phyloP scores from a whole-genome alignment of 2,888 invertebrate species.

The Orchesella flavescens region DNA sequence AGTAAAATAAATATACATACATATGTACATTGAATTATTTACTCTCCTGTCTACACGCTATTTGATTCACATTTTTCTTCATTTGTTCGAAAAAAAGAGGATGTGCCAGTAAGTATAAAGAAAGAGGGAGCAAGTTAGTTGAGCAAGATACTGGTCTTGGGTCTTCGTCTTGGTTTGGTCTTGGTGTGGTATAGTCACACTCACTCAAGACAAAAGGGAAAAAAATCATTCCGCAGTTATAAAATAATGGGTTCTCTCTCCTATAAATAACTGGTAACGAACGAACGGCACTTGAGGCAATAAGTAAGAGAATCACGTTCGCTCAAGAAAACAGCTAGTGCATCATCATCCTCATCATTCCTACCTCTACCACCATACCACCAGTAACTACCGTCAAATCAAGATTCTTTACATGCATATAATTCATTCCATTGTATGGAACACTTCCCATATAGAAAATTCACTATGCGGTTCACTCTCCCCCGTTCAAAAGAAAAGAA shows the following conservation, averaged over 20 bases:
- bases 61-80: slow-evolving; percentile 48
- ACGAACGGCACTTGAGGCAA: slow-evolving; percentile 54
- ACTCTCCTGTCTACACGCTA: slow-evolving; percentile 41
- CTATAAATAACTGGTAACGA: slow-evolving; percentile 44
- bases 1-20: slow-evolving; percentile 39
- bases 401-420: no score
- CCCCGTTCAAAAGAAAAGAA: slow-evolving; percentile 39
- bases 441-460: not conserved
- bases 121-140: not conserved
- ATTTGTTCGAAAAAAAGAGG: slow-evolving; percentile 42
- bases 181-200: not conserved
- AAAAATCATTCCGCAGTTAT: slow-evolving; percentile 23
- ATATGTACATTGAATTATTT: slow-evolving; percentile 15
- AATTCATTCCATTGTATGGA: slow-evolving; percentile 23
- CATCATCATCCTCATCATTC: slow-evolving; percentile 12
- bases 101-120: slow-evolving; percentile 29
- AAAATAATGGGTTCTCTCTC: slow-evolving; percentile 39
- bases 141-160: not conserved
- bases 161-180: no score
- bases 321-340: slow-evolving; percentile 16
- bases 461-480: slow-evolving; percentile 28
- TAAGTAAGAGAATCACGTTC: slow-evolving; percentile 36
- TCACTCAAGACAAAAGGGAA: not conserved
- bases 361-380: not conserved
- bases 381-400: no score